Percentiles rank a stretch among this genome's conserved stretches.
These are phyloP conservation scores for Eurytoma californica DNA, from an alignment of 2,888 invertebrate genomes.

Conservation along the genomic window DNA sequence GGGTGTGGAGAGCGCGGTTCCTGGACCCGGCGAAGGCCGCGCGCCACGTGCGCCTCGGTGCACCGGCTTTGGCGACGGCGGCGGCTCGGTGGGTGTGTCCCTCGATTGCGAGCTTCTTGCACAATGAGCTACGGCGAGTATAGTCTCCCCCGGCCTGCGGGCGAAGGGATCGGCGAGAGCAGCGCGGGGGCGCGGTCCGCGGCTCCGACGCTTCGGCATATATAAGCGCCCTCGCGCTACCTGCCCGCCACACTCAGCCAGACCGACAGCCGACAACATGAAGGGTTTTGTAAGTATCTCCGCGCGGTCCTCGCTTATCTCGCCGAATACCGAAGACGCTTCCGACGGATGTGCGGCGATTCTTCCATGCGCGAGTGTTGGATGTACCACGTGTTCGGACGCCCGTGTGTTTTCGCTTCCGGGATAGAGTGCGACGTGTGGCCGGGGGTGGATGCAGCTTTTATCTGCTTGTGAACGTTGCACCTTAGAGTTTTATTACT, in stretches of 20 bases:
- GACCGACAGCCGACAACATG: slow-evolving; percentile 69
- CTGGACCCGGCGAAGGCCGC: slow-evolving; percentile 43
- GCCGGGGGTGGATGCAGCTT: no score
- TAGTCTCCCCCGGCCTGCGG: slow-evolving; percentile 33
- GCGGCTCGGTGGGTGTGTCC: slow-evolving; percentile 49
- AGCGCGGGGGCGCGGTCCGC: slow-evolving; percentile 53
- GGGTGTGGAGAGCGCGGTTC: slow-evolving; percentile 30
- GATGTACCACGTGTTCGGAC: no score
- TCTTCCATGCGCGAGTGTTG: no score
- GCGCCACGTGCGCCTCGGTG: not conserved
- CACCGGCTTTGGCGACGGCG: slow-evolving; percentile 9
- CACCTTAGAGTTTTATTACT: no score
- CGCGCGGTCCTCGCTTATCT: slow-evolving; percentile 4
- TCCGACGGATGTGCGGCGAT: not conserved
- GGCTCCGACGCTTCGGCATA: slow-evolving; percentile 32
- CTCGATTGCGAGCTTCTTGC: slow-evolving; percentile 69
- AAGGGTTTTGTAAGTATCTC: slow-evolving; percentile 72
- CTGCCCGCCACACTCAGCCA: slow-evolving; percentile 68
- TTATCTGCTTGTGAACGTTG: no score
- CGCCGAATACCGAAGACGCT: slow-evolving; percentile 7
- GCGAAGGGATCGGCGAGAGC: slow-evolving; percentile 61
- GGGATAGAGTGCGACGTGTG: no score
- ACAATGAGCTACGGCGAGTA: slow-evolving; percentile 68
- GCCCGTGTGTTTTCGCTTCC: no score
- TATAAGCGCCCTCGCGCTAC: slow-evolving; percentile 56